Base-by-base conservation (phyloP, 2,888 invertebrate species). In the Agriopis leucophaearia region DNA sequence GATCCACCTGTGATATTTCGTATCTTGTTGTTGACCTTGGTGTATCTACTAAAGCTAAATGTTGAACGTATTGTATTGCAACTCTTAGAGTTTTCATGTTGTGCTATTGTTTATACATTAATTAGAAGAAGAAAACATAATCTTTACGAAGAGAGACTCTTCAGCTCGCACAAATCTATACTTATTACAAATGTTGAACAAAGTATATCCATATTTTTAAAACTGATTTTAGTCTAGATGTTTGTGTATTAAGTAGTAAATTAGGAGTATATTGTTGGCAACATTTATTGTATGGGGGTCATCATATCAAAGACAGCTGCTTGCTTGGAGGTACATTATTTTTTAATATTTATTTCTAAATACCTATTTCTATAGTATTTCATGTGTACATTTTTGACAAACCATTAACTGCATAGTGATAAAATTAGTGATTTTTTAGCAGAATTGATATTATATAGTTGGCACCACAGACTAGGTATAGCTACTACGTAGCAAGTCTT, bases 1-100 rank as follows among this genome's bases (percentile, higher is more conserved):
- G 78, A 87, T 87, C 85, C 83, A 88, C 90, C 92, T 94, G 93
- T 93, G 93, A 93, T 94, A 94, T 82, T 87, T 87, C 83, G 81
- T 84, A 86, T 86, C 80, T 74, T 86, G 86, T 81, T 83, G 82
- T 89, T 87, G 74, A 85, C 74, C 77, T 86, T 81, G 80, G 83
- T 82, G 85, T 83, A 78, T 82, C 79, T 86, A 84, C 80, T 80
- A 72, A 84, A 82, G 81, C 86, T 90, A 87, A 87, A 83, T 84
- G 80, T 84, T 83, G 78, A 78, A 81, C 74, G 81, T 81, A 77
- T 80, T 79, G 73, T 81, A 76, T 77, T 72, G 70, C 75, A 73
- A 82, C 83, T 89, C 84, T 77, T 87, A 88, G 85, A 88, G 85
- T 87, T 80, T 78, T 87, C 76, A 82, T 78, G 83, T 87, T 85